Evolutionary conservation across 2,888 invertebrate species (phyloP).

Genomic region (Ptychoptera contaminata): DNA sequence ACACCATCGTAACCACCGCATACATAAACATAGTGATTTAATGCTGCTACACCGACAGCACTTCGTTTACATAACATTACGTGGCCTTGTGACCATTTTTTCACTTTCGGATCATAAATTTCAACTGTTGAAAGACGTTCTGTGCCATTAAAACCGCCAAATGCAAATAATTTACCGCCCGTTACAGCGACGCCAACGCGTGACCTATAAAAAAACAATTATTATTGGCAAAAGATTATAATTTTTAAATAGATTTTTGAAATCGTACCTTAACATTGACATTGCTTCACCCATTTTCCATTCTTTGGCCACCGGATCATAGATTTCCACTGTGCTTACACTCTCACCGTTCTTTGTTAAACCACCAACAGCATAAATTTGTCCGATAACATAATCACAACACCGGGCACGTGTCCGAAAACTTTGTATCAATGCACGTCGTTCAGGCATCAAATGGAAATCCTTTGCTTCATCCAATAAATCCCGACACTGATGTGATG

Average conservation of each 20-base stretch:
- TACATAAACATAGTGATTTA: conserved; percentile 66
- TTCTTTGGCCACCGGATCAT: conserved; percentile 49
- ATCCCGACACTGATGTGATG: conserved; percentile 68
- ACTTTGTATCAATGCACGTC: conserved; percentile 58
- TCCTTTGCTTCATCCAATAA: conserved; percentile 76
- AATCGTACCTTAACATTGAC: conserved; percentile 46
- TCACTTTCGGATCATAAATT: conserved; percentile 57
- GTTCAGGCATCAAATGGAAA: conserved; percentile 74
- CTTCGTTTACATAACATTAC: conserved; percentile 68
- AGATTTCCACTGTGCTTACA: conserved; percentile 69
- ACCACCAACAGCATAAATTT: conserved; percentile 77
- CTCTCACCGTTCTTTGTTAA: conserved; percentile 71
- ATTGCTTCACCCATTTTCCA: conserved; percentile 71
- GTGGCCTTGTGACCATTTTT: conserved; percentile 60
- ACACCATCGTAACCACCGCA: conserved; percentile 78
- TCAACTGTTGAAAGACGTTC: conserved; percentile 73
- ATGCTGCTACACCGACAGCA: conserved; percentile 65
- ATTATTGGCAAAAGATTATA: too few relatives aligned
- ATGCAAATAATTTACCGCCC: conserved; percentile 59
- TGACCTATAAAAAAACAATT: conserved; percentile 33
- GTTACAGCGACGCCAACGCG: conserved; percentile 74
- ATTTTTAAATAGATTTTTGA: not conserved
- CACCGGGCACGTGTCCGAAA: conserved; percentile 57
- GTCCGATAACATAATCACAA: conserved; percentile 56
- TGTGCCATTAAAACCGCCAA: conserved; percentile 72